phyloP scores from a whole-genome alignment of 1,140 invertebrate species.

The Cyphomyrmex costatus region DNA sequence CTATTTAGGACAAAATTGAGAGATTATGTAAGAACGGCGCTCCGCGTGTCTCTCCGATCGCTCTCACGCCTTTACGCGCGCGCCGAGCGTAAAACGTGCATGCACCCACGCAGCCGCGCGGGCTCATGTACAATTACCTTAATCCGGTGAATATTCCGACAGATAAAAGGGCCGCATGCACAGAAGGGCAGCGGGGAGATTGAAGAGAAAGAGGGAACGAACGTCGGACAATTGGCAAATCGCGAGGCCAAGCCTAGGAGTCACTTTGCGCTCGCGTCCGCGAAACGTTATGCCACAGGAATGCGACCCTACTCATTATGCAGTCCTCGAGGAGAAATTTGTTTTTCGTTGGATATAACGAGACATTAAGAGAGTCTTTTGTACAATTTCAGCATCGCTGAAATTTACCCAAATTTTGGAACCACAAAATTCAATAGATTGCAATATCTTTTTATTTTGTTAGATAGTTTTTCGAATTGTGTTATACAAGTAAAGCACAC shows the following conservation, averaged over 20 bases:
- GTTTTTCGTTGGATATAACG: conserved; percentile 21
- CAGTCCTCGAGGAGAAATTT: conserved; percentile 33
- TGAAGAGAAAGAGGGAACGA: conserved; percentile 23
- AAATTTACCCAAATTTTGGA: neutral
- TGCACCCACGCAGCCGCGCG: conserved; percentile 68
- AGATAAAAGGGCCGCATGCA: conserved; percentile 78
- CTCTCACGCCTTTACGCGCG: conserved; percentile 79
- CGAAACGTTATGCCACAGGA: conserved; percentile 74
- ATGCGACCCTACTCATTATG: conserved; percentile 72
- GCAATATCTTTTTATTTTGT: neutral
- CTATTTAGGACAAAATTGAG: conserved; percentile 27
- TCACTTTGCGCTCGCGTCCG: conserved; percentile 67
- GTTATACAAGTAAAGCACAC: neutral
- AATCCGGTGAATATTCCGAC: conserved; percentile 86
- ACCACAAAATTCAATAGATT: neutral
- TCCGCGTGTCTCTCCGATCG: conserved; percentile 57
- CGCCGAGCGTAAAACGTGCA: conserved; percentile 71
- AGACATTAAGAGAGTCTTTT: neutral
- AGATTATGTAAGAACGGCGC: conserved; percentile 59
- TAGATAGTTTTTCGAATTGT: neutral
- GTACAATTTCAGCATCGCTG: neutral
- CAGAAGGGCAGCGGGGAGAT: conserved; percentile 14
- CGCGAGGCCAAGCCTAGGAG: conserved; percentile 66
- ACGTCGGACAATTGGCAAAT: conserved; percentile 73
- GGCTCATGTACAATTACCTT: conserved; percentile 82